These are phyloP conservation scores for Arizona elegans DNA, from an alignment of 2,113 vertebrate species.

Conservation along the genomic window DNA sequence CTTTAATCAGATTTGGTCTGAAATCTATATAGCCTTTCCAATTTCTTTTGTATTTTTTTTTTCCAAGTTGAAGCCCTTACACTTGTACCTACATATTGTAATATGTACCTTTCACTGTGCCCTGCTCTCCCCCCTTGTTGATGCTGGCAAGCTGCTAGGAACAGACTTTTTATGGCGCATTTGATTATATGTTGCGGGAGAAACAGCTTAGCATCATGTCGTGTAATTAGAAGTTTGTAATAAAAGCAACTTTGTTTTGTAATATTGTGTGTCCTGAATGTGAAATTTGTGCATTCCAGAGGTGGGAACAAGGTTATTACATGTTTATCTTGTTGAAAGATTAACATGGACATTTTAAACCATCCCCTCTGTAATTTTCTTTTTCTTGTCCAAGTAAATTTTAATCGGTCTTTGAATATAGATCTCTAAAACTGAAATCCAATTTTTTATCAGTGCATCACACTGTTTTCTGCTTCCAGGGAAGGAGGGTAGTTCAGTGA, in stretches of 20 bases:
- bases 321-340: background rate
- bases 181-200: slow-evolving; percentile 61
- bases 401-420: background rate
- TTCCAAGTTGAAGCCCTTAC: slow-evolving; percentile 34
- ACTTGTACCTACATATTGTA: slow-evolving; percentile 55
- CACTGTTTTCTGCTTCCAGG: background rate
- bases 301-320: slow-evolving; percentile 36
- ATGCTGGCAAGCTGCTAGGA: slow-evolving; percentile 46
- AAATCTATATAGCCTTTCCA: slow-evolving; percentile 24
- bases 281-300: slow-evolving; percentile 53
- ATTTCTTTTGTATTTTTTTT: slow-evolving; percentile 40
- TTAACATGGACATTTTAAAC: background rate
- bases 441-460: background rate
- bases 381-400: background rate
- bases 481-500: background rate
- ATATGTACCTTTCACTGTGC: background rate
- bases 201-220: slow-evolving; percentile 57
- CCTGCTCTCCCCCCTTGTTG: background rate
- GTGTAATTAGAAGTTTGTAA: slow-evolving; percentile 64
- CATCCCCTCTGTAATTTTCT: background rate
- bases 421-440: background rate
- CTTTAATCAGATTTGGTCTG: slow-evolving; percentile 34
- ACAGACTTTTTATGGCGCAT: slow-evolving; percentile 55
- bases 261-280: slow-evolving; percentile 59
- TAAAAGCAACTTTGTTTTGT: slow-evolving; percentile 62